Evolutionary conservation across 2,888 invertebrate species (phyloP).

Genomic region (Agrotis exclamationis): DNA sequence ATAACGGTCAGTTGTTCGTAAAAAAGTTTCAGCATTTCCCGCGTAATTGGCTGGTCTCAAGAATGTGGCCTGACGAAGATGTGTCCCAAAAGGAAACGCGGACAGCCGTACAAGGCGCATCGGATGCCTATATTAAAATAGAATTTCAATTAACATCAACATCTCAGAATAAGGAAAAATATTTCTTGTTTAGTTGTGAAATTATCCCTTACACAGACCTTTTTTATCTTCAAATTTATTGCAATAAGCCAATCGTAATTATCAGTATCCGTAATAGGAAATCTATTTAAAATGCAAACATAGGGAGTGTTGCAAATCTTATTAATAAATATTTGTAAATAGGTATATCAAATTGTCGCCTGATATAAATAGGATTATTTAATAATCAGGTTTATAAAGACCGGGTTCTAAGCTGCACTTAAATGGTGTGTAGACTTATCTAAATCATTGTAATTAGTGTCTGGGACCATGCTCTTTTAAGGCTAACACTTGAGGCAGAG

Average conservation of each 20-base stretch:
- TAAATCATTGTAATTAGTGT: conserved; percentile 73
- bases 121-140: conserved; percentile 83
- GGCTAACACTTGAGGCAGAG: conserved; percentile 63
- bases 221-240: conserved; percentile 53
- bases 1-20: conserved; percentile 83
- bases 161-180: conserved; percentile 65
- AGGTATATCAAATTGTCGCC: conserved; percentile 62
- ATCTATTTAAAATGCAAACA: conserved; percentile 55
- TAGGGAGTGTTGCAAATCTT: conserved; percentile 46
- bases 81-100: conserved; percentile 83
- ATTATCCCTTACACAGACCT: conserved; percentile 21
- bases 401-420: conserved; percentile 63
- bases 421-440: conserved; percentile 72
- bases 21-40: conserved; percentile 83
- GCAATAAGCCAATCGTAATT: conserved; percentile 46
- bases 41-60: conserved; percentile 86
- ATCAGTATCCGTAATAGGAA: conserved; percentile 53
- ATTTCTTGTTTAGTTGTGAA: conserved; percentile 51
- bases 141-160: conserved; percentile 77
- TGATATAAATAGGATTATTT: conserved; percentile 68
- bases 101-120: conserved; percentile 78
- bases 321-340: conserved; percentile 44
- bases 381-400: conserved; percentile 68
- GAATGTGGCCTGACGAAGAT: conserved; percentile 86
- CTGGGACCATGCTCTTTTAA: conserved; percentile 59